Evolutionary conservation across 2,888 invertebrate genomes (phyloP).

Genomic region (Spilarctia lutea): DNA sequence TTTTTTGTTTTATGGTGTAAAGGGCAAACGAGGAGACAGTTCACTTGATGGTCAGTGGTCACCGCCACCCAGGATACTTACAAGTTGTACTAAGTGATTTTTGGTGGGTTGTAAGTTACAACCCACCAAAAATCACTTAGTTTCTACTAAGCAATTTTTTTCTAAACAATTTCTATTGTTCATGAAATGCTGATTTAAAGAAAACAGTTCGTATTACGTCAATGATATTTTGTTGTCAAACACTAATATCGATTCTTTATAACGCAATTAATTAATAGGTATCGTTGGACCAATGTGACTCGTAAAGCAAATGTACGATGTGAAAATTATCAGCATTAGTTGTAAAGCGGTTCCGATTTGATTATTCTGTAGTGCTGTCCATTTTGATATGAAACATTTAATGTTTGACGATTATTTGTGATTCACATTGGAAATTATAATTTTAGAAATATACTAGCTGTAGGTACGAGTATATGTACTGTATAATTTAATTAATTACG

Average conservation of each 20-base stretch:
- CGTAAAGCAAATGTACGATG: background rate
- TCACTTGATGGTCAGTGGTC: too few species aligned
- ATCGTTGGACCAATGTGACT: background rate
- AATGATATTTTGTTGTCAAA: background rate
- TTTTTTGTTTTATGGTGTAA: too few species aligned
- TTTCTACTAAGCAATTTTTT: too few species aligned
- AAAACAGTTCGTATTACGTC: background rate
- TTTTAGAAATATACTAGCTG: conserved; percentile 8
- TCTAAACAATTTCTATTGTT: background rate
- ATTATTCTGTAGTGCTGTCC: conserved; percentile 11
- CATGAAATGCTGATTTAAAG: background rate
- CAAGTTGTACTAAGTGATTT: too few species aligned
- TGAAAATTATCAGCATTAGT: conserved; percentile 10
- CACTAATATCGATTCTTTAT: background rate
- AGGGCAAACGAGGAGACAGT: too few species aligned
- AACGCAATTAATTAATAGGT: background rate
- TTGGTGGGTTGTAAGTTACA: too few species aligned
- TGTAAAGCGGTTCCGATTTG: conserved; percentile 4
- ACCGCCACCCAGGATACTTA: too few species aligned
- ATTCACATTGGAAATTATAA: conserved; percentile 9
- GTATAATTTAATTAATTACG: conserved; percentile 3
- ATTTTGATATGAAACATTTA: background rate
- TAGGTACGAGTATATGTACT: background rate
- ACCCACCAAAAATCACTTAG: too few species aligned
- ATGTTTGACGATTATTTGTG: conserved; percentile 6